A percentile compares a stretch with the other conserved stretches of the same genome.
Conservation (phyloP, 2,797 vertebrate species). For the Orestias chungarensis region DNA sequence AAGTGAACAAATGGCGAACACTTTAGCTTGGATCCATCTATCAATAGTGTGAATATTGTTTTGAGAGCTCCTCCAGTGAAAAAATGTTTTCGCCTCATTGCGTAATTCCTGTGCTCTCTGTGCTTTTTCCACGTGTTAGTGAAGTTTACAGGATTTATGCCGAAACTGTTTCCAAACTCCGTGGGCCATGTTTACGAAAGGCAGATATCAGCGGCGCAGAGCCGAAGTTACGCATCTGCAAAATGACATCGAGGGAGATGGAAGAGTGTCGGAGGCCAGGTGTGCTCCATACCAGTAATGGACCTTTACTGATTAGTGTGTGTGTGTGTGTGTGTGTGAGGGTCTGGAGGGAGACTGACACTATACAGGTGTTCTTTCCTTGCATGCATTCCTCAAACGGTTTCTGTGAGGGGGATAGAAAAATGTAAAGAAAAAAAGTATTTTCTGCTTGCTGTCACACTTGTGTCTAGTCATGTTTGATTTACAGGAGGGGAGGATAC, state of each 20-base stretch:
- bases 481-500: conserved; percentile 50
- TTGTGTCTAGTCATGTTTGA: conserved; percentile 44
- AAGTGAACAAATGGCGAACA: conserved; percentile 27
- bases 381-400: conserved; percentile 60
- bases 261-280: conserved; percentile 64
- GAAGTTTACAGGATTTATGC: conserved; percentile 26
- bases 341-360: conserved; percentile 59
- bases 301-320: conserved; percentile 68
- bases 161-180: conserved; percentile 37
- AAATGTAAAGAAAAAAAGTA: conserved; percentile 17
- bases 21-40: conserved; percentile 11
- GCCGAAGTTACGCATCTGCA: not conserved
- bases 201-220: conserved; percentile 24
- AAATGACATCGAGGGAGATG: conserved; percentile 17
- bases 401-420: conserved; percentile 38
- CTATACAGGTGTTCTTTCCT: conserved; percentile 61
- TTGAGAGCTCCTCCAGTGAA: conserved; percentile 40
- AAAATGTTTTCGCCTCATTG: conserved; percentile 47
- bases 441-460: conserved; percentile 36
- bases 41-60: conserved; percentile 39
- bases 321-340: conserved; percentile 77
- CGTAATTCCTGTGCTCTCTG: conserved; percentile 46
- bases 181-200: conserved; percentile 8
- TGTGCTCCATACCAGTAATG: conserved; percentile 66
- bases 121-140: conserved; percentile 52